Base-by-base conservation (phyloP, 2,888 invertebrate species). In the Quadroppia sp. region DNA sequence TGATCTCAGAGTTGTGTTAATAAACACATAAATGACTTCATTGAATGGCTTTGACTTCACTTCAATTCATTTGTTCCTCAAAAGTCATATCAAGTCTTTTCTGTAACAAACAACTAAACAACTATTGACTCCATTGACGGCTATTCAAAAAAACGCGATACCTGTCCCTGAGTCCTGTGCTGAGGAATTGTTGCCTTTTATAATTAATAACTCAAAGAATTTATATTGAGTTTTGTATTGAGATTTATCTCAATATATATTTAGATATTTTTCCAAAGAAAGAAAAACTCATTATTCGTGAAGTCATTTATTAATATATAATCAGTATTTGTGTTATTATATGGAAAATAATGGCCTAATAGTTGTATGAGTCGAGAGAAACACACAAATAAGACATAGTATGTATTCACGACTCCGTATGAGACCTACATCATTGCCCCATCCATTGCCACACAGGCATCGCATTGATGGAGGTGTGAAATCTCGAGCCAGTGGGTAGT, bases 401-500 rank as follows among this genome's bases (percentile, higher is more conserved):
- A 56, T 28, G 28, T 13, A 56, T 28, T 56, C 56, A 56, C 56
- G 56, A 56, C 56, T 56, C 28, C 28, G 56, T 15, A 28, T 64
- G 36, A 64, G 64, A 64, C 64, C 64, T 64, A 64, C 64, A 64
- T 64, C 64, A 36, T 15, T 64, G 64, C 53, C 9, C n/a, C 36
- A 53, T 13, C 23, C 17, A 23, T 53, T 53, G 53, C 23, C 53
- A 53, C 53, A 53, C 53, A 53, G 9, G 53, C 64, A 64, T n/a
- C 40, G 64, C 36, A 64, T 56, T 20, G 30, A 30, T n/a, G 64
- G 64, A 64, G 64, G 64, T 64, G 64, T 64, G 64, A 64, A 64
- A 64, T 64, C 64, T 64, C 20, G 64, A 64, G 64, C 64, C 64
- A 64, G 64, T 64, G 64, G 64, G 64, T 64, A 64, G 64, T 64